These are phyloP conservation scores for Bombus affinis DNA, from an alignment of 1,140 invertebrate species.

Conservation along the genomic window DNA sequence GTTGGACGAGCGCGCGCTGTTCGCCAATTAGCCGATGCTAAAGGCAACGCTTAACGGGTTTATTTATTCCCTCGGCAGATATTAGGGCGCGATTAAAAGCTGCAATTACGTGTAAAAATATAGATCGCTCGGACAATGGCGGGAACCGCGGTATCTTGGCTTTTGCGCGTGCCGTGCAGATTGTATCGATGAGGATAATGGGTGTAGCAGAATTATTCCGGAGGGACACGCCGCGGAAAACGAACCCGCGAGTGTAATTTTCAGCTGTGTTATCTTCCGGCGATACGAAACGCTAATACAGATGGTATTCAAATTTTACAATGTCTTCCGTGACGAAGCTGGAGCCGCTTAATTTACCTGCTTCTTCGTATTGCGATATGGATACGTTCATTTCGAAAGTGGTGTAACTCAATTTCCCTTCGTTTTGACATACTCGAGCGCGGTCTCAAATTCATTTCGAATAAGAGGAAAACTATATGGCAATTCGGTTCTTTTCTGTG, in stretches of 20 bases:
- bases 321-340: constrained; percentile 22
- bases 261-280: constrained; percentile 21
- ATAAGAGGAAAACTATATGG: too few relatives aligned
- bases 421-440: too few relatives aligned
- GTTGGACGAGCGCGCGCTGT: not conserved
- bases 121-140: not conserved
- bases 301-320: constrained; percentile 22
- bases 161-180: not conserved
- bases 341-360: not conserved
- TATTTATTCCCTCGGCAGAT: not conserved
- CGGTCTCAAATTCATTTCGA: too few relatives aligned
- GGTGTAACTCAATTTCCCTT: too few relatives aligned
- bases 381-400: too few relatives aligned
- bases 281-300: not conserved
- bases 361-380: not conserved
- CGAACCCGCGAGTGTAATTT: constrained; percentile 46
- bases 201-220: constrained; percentile 33
- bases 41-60: not conserved
- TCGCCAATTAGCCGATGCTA: not conserved
- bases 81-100: not conserved
- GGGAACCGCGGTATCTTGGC: not conserved
- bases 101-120: not conserved
- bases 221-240: constrained; percentile 29
- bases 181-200: constrained; percentile 23
- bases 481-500: too few relatives aligned